A percentile compares a stretch with the other conserved stretches of the same genome.
phyloP scores from a whole-genome alignment of 2,113 vertebrate genomes.

The Lutjanus erythropterus region DNA sequence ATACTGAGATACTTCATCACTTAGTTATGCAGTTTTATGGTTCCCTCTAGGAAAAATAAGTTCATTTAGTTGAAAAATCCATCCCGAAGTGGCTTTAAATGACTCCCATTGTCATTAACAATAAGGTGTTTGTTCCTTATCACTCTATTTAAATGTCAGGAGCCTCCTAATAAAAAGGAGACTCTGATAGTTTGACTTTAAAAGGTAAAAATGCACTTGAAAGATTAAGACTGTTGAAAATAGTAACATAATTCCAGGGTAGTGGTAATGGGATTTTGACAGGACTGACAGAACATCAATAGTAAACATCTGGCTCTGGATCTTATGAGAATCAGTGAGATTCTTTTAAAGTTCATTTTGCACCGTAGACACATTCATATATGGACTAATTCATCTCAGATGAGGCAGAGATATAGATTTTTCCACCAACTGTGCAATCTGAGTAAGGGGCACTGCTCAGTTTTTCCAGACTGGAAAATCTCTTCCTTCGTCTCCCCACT shows the following conservation, averaged over 20 bases:
- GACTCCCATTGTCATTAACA: conserved; percentile 11
- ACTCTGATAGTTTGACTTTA: conserved; percentile 18
- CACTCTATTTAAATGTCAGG: conserved; percentile 36
- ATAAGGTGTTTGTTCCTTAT: conserved; percentile 2
- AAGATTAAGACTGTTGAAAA: conserved; percentile 36
- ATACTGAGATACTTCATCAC: not conserved
- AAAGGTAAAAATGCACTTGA: conserved; percentile 24
- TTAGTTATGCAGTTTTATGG: not conserved
- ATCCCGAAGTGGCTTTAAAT: conserved; percentile 1
- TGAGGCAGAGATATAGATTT: conserved; percentile 16
- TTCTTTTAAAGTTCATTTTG: conserved; percentile 21
- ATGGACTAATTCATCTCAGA: not conserved
- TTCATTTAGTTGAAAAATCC: conserved; percentile 6
- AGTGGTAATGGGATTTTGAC: not conserved
- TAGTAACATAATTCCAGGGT: not conserved
- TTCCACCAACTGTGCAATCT: conserved; percentile 47
- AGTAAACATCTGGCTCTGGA: conserved; percentile 22
- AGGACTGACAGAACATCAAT: not conserved
- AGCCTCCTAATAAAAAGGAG: conserved; percentile 28
- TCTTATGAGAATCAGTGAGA: not conserved
- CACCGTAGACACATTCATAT: not conserved
- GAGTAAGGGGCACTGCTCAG: conserved; percentile 50
- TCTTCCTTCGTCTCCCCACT: conserved; percentile 23
- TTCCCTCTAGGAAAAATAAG: not conserved
- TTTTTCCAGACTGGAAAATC: conserved; percentile 72